A percentile compares a stretch with the other conserved stretches of the same genome.
Conservation (phyloP, 92 coral and sea anemone species). For the Siderastrea radians region DNA sequence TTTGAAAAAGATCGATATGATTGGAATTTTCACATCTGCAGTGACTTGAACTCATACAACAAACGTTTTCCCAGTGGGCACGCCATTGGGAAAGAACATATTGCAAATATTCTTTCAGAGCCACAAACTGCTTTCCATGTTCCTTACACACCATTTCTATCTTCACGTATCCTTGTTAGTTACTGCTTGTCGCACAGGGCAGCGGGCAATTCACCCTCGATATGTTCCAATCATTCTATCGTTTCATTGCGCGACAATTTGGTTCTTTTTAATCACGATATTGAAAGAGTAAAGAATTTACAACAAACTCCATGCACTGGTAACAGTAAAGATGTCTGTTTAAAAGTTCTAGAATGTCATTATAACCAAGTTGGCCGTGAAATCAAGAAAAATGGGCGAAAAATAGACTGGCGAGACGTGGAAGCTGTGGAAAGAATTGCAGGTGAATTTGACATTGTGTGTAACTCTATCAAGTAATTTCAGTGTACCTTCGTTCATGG, state of each 20-base stretch:
- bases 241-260: neutral
- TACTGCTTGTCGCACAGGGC: constrained; percentile 37
- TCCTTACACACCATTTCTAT: neutral
- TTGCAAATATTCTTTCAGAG: neutral
- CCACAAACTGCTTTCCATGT: constrained; percentile 13
- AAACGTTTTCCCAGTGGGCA: constrained; percentile 17
- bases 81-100: neutral
- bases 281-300: constrained; percentile 3
- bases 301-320: constrained; percentile 39
- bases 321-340: constrained; percentile 8
- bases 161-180: constrained; percentile 5
- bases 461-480: no score
- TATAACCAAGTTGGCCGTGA: constrained; percentile 34
- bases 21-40: constrained; percentile 32
- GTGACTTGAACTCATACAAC: constrained; percentile 23
- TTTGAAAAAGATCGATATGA: constrained; percentile 48
- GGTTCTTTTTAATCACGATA: constrained; percentile 43
- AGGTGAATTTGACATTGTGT: neutral
- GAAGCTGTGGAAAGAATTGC: constrained; percentile 37
- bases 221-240: constrained; percentile 21
- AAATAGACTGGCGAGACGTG: constrained; percentile 30
- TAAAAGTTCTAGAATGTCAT: constrained; percentile 17
- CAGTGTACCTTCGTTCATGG: no score
- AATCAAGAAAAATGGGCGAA: neutral
- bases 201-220: neutral